Percentiles rank a stretch among this genome's conserved stretches.
These are phyloP conservation scores for Pemphigus obesinymphae DNA, from an alignment of 1,140 invertebrate species.

Conservation along the genomic window DNA sequence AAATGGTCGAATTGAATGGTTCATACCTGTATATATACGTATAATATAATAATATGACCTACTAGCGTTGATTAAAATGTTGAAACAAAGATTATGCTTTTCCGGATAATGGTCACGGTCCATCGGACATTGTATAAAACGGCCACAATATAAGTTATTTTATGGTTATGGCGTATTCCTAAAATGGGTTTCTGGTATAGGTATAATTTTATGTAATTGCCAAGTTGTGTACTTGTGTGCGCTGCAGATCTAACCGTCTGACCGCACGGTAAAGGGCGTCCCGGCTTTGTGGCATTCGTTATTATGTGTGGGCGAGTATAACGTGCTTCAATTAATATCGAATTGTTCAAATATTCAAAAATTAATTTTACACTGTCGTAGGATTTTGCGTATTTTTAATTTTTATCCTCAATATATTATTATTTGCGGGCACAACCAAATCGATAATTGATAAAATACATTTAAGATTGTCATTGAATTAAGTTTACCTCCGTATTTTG, in stretches of 20 bases:
- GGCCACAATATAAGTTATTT: not conserved
- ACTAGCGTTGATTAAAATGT: not conserved
- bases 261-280: not conserved
- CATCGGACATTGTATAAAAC: not conserved
- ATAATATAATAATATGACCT: no score
- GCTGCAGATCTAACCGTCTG: constrained; percentile 3
- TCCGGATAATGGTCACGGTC: not conserved
- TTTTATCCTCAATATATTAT: no score
- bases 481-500: no score
- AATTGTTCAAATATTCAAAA: constrained; percentile 1
- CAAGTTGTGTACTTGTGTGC: not conserved
- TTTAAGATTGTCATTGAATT: no score
- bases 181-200: not conserved
- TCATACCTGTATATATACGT: no score
- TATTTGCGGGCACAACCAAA: no score
- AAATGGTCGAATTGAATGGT: no score
- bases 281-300: not conserved
- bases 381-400: no score
- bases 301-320: not conserved
- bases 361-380: not conserved
- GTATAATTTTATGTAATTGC: constrained; percentile 20
- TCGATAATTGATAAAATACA: no score
- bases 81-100: not conserved
- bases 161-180: not conserved
- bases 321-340: constrained; percentile 8